Evolutionary conservation across 2,888 invertebrate species (phyloP).

Genomic region (Cremastobaeus sp.): DNA sequence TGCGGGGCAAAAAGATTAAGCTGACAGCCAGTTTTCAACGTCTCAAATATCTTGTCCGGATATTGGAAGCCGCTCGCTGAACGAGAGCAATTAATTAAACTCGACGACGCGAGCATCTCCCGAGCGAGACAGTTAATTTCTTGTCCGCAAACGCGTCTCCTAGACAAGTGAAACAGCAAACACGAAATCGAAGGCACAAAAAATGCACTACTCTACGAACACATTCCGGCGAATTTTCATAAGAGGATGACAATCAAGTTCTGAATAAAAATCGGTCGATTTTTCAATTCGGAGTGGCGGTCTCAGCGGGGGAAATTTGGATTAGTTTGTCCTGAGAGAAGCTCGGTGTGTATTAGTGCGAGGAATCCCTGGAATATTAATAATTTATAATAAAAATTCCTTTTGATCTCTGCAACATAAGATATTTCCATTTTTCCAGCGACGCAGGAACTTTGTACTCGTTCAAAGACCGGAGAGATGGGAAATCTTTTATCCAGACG

Average conservation of each 20-base stretch:
- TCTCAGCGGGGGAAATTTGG: no score
- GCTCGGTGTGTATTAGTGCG: neutral
- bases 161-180: no score
- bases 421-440: conserved; percentile 37
- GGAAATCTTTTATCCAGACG: conserved; percentile 50
- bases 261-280: no score
- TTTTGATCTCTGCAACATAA: conserved; percentile 36
- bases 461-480: conserved; percentile 39
- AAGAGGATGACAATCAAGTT: no score
- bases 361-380: conserved; percentile 24
- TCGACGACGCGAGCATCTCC: conserved; percentile 30
- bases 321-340: no score
- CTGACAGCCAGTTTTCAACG: conserved; percentile 58
- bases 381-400: conserved; percentile 45
- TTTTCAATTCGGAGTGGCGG: no score
- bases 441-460: conserved; percentile 35
- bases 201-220: no score
- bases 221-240: no score
- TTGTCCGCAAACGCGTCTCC: neutral
- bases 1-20: conserved; percentile 59
- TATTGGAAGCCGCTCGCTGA: conserved; percentile 68
- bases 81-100: conserved; percentile 69
- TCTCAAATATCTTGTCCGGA: conserved; percentile 65
- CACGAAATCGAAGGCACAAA: no score
- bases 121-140: no score